Conservation (phyloP, 2,797 vertebrate species). For the Enteromius viviparus region DNA sequence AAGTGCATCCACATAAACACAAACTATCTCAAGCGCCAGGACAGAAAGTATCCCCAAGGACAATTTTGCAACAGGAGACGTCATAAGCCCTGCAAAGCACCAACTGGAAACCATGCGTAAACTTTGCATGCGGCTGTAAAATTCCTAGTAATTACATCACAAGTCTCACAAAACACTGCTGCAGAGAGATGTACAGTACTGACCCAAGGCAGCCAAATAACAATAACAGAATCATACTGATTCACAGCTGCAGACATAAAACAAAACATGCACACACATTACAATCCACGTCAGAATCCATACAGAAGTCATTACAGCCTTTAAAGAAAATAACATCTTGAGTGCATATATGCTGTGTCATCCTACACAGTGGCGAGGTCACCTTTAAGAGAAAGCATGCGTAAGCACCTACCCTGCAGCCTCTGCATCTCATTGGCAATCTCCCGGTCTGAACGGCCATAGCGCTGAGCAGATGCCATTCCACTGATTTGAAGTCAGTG, state of each 20-base stretch:
- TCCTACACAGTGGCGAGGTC: constrained; percentile 66
- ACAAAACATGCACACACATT: constrained; percentile 13
- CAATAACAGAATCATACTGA: neutral
- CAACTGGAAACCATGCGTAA: constrained; percentile 6
- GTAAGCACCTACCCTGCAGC: constrained; percentile 90
- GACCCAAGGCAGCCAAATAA: neutral
- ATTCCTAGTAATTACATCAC: neutral
- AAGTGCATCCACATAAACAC: neutral
- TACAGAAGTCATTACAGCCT: constrained; percentile 8
- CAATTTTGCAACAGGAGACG: constrained; percentile 10
- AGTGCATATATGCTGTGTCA: constrained; percentile 72
- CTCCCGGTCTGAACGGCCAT: constrained; percentile 79
- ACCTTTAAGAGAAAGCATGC: constrained; percentile 74
- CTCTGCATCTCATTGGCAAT: constrained; percentile 95
- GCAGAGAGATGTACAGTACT: neutral
- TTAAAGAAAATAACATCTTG: neutral
- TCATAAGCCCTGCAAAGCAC: constrained; percentile 27
- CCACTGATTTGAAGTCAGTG: constrained; percentile 56
- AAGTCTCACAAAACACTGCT: neutral
- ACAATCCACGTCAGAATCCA: constrained; percentile 32
- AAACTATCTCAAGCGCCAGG: neutral
- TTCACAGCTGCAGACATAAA: neutral
- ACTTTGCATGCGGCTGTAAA: constrained; percentile 7
- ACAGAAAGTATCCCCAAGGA: constrained; percentile 7
- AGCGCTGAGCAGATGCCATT: constrained; percentile 87